Evolutionary conservation across 2,888 invertebrate species (phyloP).

Genomic region (Euzophera pinguis): DNA sequence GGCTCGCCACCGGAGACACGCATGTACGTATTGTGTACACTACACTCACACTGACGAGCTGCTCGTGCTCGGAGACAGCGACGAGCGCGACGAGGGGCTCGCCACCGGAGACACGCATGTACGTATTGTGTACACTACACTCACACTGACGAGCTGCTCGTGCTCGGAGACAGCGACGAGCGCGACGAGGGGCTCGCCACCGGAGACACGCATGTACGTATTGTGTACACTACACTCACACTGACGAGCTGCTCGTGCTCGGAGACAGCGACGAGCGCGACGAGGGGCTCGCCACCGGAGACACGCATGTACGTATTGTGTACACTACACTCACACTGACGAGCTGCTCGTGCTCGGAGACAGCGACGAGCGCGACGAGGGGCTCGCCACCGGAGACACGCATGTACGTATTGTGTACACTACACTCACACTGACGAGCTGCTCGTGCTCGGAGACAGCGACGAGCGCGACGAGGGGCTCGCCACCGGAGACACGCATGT

Average conservation of each 20-base stretch:
- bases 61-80: background rate
- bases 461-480: constrained; percentile 91
- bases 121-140: constrained; percentile 15
- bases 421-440: constrained; percentile 86
- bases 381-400: constrained; percentile 86
- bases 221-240: constrained; percentile 47
- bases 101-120: constrained; percentile 34
- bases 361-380: constrained; percentile 91
- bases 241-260: constrained; percentile 93
- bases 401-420: constrained; percentile 37
- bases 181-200: no score
- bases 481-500: constrained; percentile 85
- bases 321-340: constrained; percentile 75
- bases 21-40: constrained; percentile 37
- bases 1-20: background rate
- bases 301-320: constrained; percentile 63
- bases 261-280: constrained; percentile 95
- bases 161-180: background rate
- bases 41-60: no score
- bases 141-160: background rate
- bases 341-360: constrained; percentile 97
- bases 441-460: constrained; percentile 94
- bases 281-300: constrained; percentile 88
- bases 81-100: no score
- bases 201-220: constrained; percentile 37